A percentile compares a stretch with the other conserved stretches of the same genome.
Evolutionary conservation across 2,797 vertebrate species (phyloP).

Genomic region (Coendou prehensilis): DNA sequence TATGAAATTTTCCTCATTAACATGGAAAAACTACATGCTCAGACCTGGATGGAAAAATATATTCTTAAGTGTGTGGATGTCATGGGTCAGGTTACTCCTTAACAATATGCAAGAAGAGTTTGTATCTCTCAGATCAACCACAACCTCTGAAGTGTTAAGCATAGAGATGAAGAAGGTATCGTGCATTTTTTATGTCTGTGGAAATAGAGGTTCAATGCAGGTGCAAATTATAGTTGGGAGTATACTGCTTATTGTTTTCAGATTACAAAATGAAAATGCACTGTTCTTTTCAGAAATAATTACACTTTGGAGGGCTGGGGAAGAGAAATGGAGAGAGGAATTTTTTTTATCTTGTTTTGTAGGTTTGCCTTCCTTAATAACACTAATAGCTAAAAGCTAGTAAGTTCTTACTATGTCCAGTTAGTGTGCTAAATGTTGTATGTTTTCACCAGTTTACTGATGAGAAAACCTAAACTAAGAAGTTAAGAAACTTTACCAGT

Average conservation of each 20-base stretch:
- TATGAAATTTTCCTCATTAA: conserved; percentile 46
- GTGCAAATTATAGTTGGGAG: not conserved
- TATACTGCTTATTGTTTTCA: conserved; percentile 14
- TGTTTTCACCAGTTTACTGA: not conserved
- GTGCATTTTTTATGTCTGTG: not conserved
- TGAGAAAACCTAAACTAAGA: not conserved
- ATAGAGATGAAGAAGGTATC: conserved; percentile 34
- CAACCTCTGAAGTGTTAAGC: not conserved
- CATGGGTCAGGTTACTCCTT: too few relatives aligned
- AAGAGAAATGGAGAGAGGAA: too few relatives aligned
- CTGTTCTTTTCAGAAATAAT: conserved; percentile 44
- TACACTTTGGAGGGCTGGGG: not conserved
- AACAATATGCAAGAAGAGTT: too few relatives aligned
- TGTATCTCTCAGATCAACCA: too few relatives aligned
- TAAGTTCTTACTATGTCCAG: not conserved
- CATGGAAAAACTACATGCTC: conserved; percentile 28
- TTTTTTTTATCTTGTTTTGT: not conserved
- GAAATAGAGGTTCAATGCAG: not conserved
- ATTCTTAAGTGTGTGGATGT: not conserved
- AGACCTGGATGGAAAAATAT: conserved; percentile 38
- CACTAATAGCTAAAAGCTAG: conserved; percentile 25
- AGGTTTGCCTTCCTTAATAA: not conserved
- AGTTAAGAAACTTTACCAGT: not conserved
- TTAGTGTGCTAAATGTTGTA: not conserved
- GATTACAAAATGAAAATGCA: not conserved